phyloP scores from a whole-genome alignment of 2,113 vertebrate species.

The Corapipo altera region DNA sequence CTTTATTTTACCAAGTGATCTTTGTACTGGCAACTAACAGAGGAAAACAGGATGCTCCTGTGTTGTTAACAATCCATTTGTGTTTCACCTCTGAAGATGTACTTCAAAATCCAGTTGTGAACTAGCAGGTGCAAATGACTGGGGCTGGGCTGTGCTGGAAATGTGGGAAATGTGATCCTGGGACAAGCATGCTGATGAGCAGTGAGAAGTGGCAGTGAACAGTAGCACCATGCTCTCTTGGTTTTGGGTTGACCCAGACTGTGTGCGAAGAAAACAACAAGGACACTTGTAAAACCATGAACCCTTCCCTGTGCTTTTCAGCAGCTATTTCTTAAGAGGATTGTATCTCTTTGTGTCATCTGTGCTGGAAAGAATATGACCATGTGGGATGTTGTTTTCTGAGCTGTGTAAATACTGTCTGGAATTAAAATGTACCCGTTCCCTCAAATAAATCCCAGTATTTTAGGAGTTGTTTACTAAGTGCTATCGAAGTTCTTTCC shows the following conservation, averaged over 20 bases:
- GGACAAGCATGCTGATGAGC: background rate
- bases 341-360: background rate
- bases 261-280: background rate
- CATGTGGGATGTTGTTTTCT: background rate
- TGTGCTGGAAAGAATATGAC: background rate
- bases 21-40: background rate
- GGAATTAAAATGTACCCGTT: background rate
- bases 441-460: background rate
- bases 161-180: background rate
- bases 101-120: background rate
- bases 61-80: background rate
- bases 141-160: background rate
- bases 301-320: background rate
- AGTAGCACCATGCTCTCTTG: background rate
- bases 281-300: background rate
- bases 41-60: background rate
- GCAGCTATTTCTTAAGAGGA: background rate
- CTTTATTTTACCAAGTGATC: background rate
- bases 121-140: background rate
- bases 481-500: background rate
- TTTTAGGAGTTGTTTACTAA: background rate
- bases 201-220: background rate
- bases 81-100: background rate
- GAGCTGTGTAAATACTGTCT: background rate
- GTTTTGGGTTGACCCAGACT: background rate